A percentile compares a stretch with the other conserved stretches of the same genome.
Evolutionary conservation across 1,140 invertebrate genomes (phyloP).

Genomic region (Aphis craccivora): DNA sequence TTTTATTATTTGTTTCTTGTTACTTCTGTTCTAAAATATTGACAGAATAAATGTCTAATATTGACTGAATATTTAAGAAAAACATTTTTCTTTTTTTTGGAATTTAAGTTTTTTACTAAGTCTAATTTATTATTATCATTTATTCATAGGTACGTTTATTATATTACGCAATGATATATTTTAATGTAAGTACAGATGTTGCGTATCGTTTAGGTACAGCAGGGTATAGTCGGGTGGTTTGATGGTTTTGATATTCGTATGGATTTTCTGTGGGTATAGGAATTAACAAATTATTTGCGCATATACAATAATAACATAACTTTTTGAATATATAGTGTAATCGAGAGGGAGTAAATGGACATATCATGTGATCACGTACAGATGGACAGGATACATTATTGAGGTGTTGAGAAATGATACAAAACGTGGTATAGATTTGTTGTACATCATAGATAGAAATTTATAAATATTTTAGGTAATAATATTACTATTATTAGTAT

Average conservation of each 20-base stretch:
- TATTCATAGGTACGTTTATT: background rate
- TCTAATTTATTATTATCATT: background rate
- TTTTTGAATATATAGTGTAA: background rate
- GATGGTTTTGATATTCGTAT: background rate
- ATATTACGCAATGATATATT: background rate
- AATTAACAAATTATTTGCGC: background rate
- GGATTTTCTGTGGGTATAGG: background rate
- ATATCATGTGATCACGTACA: background rate
- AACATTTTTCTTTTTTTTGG: background rate
- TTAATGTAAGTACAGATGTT: background rate
- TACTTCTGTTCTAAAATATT: background rate
- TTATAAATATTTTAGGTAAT: background rate
- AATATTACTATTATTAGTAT: too few species aligned
- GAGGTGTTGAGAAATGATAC: background rate
- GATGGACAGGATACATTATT: background rate
- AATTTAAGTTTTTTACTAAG: background rate
- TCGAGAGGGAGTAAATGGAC: background rate
- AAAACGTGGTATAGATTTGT: too few species aligned
- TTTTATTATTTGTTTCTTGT: background rate
- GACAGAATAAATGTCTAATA: background rate
- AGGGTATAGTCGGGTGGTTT: background rate
- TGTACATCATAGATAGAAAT: too few species aligned
- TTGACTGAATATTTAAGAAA: background rate
- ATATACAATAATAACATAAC: background rate
- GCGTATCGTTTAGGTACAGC: background rate